Evolutionary conservation across 1,140 invertebrate species (phyloP), one percentile per base, ranked within the genome.

Genomic region (Micrasema minimum): DNA sequence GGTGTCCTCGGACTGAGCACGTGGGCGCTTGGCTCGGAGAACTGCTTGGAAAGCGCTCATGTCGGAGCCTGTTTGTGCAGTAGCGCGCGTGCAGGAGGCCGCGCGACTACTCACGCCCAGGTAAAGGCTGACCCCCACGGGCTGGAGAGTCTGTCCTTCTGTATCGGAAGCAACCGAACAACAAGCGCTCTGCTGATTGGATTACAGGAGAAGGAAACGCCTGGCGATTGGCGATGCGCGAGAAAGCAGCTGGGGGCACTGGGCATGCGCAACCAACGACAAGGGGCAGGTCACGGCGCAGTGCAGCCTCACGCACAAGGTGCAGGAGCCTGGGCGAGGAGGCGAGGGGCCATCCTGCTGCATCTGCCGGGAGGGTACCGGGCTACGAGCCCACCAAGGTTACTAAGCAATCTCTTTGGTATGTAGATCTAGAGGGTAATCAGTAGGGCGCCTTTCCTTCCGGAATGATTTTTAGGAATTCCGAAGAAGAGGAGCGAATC

Each of bases 291-390:
- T 97, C 14, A 96, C 94, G 3, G 95, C 96, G 22, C 93, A 95
- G 78, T 93, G 92, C 66, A 91, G 90, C 11, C 93, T 97, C 69
- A 84, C 97, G 73, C 94, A 96, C 79, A 94, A 97, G 83, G 93
- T 98, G 80, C 95, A 97, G 78, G 96, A 98, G 78, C 84, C 98
- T 31, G n/a, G 95, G 94, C 5, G 96, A 99, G 80, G 96, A 99
- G 82, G 92, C 93, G 0, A n/a, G 97, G 96, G 20, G 84, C 97
- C n/a, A 93, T 96, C n/a, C 0, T 99, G 97, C 83, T 98, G 96
- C 75, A 99, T 99, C 77, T 99, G 97, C 81, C 89, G 97, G 35
- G 97, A 99, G 97, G 97, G 1, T 98, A 99, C 81, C 94, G n/a
- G n/a, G 96, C 79, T 98, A 96, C 81, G 94, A 96, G 80, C 93